These are phyloP conservation scores for Euglossa dilemma DNA, from an alignment of 1,140 invertebrate genomes.

Conservation along the genomic window DNA sequence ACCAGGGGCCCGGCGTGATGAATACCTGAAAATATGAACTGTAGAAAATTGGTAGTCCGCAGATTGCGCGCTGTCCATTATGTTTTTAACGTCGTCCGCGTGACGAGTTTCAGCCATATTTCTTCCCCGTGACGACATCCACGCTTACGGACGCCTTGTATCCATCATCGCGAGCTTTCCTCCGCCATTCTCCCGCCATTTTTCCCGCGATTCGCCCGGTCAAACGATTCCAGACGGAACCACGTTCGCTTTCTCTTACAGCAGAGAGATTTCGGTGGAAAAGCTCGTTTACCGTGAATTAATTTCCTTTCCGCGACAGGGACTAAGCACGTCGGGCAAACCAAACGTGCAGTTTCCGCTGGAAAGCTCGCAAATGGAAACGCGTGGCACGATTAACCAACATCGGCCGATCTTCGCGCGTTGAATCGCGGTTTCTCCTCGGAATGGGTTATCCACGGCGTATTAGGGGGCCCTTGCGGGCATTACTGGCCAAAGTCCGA, in stretches of 20 bases:
- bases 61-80: constrained; percentile 16
- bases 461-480: constrained; percentile 1
- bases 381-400: constrained; percentile 17
- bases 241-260: too few relatives aligned
- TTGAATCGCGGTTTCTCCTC: constrained; percentile 6
- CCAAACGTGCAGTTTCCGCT: not conserved
- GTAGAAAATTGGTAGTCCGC: not conserved
- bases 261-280: too few relatives aligned
- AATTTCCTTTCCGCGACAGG: not conserved
- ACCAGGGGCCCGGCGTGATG: not conserved
- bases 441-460: not conserved
- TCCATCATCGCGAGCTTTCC: not conserved
- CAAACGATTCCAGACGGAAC: too few relatives aligned
- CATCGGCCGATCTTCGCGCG: not conserved
- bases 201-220: too few relatives aligned
- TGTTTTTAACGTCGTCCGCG: not conserved
- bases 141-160: not conserved
- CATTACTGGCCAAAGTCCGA: not conserved
- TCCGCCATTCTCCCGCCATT: too few relatives aligned
- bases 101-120: not conserved
- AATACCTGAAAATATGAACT: constrained; percentile 30
- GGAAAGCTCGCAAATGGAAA: constrained; percentile 3
- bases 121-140: not conserved
- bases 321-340: not conserved
- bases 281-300: too few relatives aligned